phyloP scores from a whole-genome alignment of 2,888 invertebrate species.

The Cryptocephalus primarius region DNA sequence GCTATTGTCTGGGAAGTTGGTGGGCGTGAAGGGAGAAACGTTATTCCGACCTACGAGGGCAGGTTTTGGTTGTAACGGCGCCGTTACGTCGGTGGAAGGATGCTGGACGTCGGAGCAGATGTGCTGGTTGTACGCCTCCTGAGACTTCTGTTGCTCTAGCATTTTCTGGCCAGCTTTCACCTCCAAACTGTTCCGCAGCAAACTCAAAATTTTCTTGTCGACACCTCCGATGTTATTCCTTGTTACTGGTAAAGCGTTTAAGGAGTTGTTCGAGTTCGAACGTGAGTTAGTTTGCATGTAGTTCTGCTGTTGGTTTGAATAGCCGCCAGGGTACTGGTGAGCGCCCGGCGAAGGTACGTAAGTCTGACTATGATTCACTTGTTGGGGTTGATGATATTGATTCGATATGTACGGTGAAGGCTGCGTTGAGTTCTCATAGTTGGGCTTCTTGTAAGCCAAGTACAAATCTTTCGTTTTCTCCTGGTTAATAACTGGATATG shows the following conservation, averaged over 20 bases:
- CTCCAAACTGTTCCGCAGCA: slow-evolving; percentile 61
- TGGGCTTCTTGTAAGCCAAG: slow-evolving; percentile 23
- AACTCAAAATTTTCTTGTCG: slow-evolving; percentile 60
- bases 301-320: slow-evolving; percentile 16
- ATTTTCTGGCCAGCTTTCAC: slow-evolving; percentile 47
- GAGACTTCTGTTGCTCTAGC: slow-evolving; percentile 31
- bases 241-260: slow-evolving; percentile 18
- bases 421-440: slow-evolving; percentile 16
- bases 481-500: slow-evolving; percentile 12
- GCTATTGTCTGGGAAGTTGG: slow-evolving; percentile 40
- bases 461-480: slow-evolving; percentile 20
- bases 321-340: slow-evolving; percentile 27
- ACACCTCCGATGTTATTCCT: slow-evolving; percentile 38
- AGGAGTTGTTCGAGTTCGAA: slow-evolving; percentile 23
- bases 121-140: slow-evolving; percentile 20
- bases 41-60: slow-evolving; percentile 41
- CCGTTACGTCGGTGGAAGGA: slow-evolving; percentile 35
- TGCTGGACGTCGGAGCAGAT: slow-evolving; percentile 30
- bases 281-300: slow-evolving; percentile 21
- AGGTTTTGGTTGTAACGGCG: slow-evolving; percentile 38
- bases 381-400: slow-evolving; percentile 18
- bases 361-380: slow-evolving; percentile 27
- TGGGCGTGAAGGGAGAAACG: slow-evolving; percentile 45
- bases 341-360: slow-evolving; percentile 28
- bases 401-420: slow-evolving; percentile 14